Base-by-base conservation (phyloP, 2,888 invertebrate species). In the Mesorhabditis sp. region DNA sequence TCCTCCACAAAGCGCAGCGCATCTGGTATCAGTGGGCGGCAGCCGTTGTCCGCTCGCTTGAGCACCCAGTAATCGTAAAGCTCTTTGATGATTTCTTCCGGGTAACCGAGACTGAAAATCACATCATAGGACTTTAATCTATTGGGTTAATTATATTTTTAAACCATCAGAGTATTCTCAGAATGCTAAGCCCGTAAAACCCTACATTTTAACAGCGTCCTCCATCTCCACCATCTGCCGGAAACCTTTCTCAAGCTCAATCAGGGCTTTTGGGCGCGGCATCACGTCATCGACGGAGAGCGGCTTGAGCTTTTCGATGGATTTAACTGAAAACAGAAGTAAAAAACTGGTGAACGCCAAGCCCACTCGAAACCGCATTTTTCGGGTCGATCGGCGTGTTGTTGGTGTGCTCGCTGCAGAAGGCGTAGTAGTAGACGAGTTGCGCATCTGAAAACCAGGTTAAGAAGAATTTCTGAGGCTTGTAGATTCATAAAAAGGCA, bases 1-100 rank as follows among this genome's bases (percentile, higher is more conserved):
- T 28, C 28, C 2, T 28, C 28, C 1, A 28, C 28, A 28, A 28
- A 28, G 28, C 28, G 28, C 28, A 28, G 73, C 4, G 70, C 70
- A 50, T 72, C 67, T 0, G 64, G 28, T 13, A 77, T 73, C 0
- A 79, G 69, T 5, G 77, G 69, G 62, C 62, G 42, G 13, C 73
- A 68, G 10, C 70, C 70, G 4, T 62, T 28, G 4, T 65, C 62
- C 43, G 86, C 87, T 86, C 97, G 90, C 87, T 96, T 97, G 73
- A 96, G 88, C 87, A 94, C 94, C 97, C 97, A 98, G 87, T 95
- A 98, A 86, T 93, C 92, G 86, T 92, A 95, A 83, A 81, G 74
- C 65, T 78, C 77, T 5, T 74, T 74, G 73, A 95, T 90, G 68
- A 92, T 91, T 81, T 94, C 93, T 81, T 90, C 90, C 85, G 94